These are phyloP conservation scores for Sesia apiformis DNA, from an alignment of 2,888 invertebrate genomes.

Conservation along the genomic window DNA sequence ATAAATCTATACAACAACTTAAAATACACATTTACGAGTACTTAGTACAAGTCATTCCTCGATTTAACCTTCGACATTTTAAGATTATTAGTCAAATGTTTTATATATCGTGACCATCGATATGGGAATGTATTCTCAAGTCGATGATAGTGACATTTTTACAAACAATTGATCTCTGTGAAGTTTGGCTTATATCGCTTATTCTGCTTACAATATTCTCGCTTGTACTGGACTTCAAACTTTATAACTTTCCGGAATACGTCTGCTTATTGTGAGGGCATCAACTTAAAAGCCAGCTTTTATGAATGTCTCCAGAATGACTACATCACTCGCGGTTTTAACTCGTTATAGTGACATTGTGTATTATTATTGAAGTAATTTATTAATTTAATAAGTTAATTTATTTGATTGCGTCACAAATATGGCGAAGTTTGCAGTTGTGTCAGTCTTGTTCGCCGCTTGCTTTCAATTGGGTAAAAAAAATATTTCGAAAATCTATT, in stretches of 20 bases:
- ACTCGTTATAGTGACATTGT: neutral
- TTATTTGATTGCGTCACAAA: neutral
- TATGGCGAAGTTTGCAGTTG: neutral
- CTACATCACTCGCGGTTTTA: neutral
- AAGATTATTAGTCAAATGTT: no score
- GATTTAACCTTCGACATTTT: no score
- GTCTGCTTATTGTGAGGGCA: conserved; percentile 19
- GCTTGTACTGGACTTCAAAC: neutral
- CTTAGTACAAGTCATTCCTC: no score
- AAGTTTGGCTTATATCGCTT: no score
- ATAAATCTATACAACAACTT: no score
- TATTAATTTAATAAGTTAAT: neutral
- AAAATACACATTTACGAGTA: no score
- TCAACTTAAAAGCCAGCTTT: conserved; percentile 7
- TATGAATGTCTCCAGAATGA: conserved; percentile 1
- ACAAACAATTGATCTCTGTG: no score
- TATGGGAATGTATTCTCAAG: no score
- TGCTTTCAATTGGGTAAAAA: neutral
- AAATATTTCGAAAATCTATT: neutral
- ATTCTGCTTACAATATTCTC: neutral
- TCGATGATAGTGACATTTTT: no score
- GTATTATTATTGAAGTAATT: neutral
- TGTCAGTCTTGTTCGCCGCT: neutral
- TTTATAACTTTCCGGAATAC: neutral
- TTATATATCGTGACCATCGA: no score